Percentiles rank a stretch among this genome's conserved stretches.
These are phyloP conservation scores for Callaeas wilsoni DNA, from an alignment of 2,113 vertebrate genomes.

Conservation along the genomic window DNA sequence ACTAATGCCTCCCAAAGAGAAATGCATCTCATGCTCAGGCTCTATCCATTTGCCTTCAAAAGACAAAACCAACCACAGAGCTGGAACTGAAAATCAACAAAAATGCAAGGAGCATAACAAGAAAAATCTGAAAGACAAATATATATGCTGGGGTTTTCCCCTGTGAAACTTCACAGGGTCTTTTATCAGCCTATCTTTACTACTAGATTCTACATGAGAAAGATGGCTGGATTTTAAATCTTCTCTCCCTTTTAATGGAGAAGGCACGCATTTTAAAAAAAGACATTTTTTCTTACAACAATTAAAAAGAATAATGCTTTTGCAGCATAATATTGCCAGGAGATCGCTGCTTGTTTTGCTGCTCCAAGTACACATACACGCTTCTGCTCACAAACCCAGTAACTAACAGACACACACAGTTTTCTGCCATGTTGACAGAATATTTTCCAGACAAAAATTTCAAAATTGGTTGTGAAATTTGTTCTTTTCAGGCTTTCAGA, in stretches of 20 bases:
- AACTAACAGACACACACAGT: neutral
- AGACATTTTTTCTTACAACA: neutral
- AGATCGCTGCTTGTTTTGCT: neutral
- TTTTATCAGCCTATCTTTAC: neutral
- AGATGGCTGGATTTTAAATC: neutral
- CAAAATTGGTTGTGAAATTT: neutral
- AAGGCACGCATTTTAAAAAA: neutral
- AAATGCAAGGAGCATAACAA: neutral
- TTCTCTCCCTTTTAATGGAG: neutral
- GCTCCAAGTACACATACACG: neutral
- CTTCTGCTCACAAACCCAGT: neutral
- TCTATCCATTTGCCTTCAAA: neutral
- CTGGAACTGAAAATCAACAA: neutral
- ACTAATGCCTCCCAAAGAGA: neutral
- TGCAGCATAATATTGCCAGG: neutral
- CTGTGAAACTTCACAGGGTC: neutral
- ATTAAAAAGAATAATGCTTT: neutral
- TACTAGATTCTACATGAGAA: neutral
- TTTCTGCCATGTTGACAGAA: neutral
- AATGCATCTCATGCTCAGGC: neutral
- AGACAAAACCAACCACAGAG: neutral
- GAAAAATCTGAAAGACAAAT: slow-evolving; percentile 20
- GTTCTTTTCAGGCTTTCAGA: neutral
- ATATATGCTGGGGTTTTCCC: neutral
- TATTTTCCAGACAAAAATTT: neutral